Percentiles rank a stretch among this genome's conserved stretches.
Conservation (phyloP, 1,140 invertebrate genomes). For the Pseudachorutes palmiensis region DNA sequence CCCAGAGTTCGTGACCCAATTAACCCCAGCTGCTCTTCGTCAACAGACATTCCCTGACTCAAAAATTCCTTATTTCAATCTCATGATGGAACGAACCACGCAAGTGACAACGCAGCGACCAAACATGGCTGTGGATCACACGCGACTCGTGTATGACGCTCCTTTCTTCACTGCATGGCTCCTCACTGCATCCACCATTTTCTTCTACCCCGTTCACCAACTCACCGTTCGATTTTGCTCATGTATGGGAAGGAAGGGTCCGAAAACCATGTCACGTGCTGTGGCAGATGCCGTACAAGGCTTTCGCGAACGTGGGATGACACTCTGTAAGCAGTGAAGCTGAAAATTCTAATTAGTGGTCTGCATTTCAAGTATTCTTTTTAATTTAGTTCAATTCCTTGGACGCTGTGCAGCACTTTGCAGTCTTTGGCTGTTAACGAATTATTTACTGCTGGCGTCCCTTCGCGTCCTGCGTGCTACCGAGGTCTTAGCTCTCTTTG, state of each 20-base stretch:
- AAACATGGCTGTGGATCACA: not conserved
- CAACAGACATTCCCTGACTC: not conserved
- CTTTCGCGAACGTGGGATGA: constrained; percentile 78
- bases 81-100: not conserved
- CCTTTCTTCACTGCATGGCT: constrained; percentile 93
- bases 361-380: too few relatives aligned
- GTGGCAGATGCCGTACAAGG: constrained; percentile 69
- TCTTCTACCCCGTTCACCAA: constrained; percentile 83
- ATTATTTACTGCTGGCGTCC: constrained; percentile 83
- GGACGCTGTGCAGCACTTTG: constrained; percentile 78
- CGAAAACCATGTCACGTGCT: constrained; percentile 59
- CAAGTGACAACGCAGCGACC: not conserved
- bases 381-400: constrained; percentile 62
- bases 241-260: constrained; percentile 40
- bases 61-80: not conserved
- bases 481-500: constrained; percentile 83
- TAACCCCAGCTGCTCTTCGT: not conserved
- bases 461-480: constrained; percentile 75
- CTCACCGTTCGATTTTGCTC: constrained; percentile 53
- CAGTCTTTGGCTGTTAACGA: constrained; percentile 80
- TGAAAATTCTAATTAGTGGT: too few relatives aligned
- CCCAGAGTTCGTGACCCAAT: constrained; percentile 10
- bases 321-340: constrained; percentile 65
- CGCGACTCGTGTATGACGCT: constrained; percentile 58
- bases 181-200: constrained; percentile 80